Evolutionary conservation across 37 sponge, comb jelly and placozoan genomes (phyloP).

Genomic region (Tethya wilhelma): DNA sequence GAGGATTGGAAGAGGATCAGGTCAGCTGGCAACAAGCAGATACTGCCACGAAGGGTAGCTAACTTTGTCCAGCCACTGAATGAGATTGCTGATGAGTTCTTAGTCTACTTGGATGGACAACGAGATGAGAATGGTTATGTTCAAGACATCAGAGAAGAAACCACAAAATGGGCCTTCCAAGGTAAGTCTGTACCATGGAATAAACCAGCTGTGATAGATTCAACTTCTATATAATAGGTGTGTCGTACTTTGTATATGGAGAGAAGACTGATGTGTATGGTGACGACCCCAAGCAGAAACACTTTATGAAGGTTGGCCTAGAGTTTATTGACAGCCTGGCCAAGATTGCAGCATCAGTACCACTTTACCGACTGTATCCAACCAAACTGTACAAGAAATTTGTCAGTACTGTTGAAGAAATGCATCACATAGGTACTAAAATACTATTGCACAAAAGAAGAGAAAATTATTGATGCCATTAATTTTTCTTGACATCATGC

Average conservation of each 20-base stretch:
- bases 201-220: too few species aligned
- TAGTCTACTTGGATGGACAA: neutral
- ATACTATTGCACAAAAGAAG: neutral
- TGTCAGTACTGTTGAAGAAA: neutral
- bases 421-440: neutral
- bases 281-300: neutral
- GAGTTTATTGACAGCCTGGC: neutral
- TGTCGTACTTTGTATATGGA: slow-evolving; percentile 19
- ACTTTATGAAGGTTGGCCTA: neutral
- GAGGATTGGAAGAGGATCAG: slow-evolving; percentile 57
- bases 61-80: slow-evolving; percentile 9
- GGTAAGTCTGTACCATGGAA: slow-evolving; percentile 5
- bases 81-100: slow-evolving; percentile 21
- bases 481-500: neutral
- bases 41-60: slow-evolving; percentile 33
- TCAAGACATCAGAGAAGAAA: neutral
- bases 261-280: slow-evolving; percentile 6
- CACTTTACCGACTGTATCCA: slow-evolving; percentile 4
- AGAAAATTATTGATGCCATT: neutral
- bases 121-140: slow-evolving; percentile 2
- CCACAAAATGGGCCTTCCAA: slow-evolving; percentile 43
- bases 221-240: neutral
- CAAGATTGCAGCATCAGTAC: neutral
- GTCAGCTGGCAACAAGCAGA: slow-evolving; percentile 20
- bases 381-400: slow-evolving; percentile 11